Evolutionary conservation across 1,140 invertebrate genomes (phyloP).

Genomic region (Leguminivora glycinivorella): DNA sequence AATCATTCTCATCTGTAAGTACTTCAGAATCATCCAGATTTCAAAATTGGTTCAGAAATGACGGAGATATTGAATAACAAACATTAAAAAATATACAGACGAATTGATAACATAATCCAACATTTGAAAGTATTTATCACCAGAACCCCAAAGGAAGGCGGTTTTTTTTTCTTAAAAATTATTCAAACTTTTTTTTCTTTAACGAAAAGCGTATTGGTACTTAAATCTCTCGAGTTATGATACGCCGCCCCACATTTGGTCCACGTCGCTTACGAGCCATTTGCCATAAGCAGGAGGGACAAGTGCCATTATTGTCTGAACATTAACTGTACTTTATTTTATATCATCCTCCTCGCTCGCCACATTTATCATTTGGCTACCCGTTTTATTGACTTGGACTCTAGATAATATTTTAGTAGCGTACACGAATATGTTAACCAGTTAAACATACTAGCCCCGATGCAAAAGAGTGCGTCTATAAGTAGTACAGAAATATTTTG

Average conservation of each 20-base stretch:
- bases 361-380: conserved; percentile 57
- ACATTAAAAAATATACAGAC: too few relatives aligned
- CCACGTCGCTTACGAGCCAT: conserved; percentile 56
- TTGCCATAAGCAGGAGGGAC: conserved; percentile 53
- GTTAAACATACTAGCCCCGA: too few relatives aligned
- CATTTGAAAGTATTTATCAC: too few relatives aligned
- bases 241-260: conserved; percentile 46
- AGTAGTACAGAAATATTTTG: too few relatives aligned
- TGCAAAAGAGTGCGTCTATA: too few relatives aligned
- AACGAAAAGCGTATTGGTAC: neutral
- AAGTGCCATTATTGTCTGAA: conserved; percentile 60
- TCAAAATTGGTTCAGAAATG: too few relatives aligned
- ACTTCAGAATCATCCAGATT: too few relatives aligned
- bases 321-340: conserved; percentile 59
- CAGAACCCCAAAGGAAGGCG: too few relatives aligned
- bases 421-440: conserved; percentile 47
- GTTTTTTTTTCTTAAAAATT: too few relatives aligned
- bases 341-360: conserved; percentile 38
- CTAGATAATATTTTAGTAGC: conserved; percentile 29
- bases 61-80: too few relatives aligned
- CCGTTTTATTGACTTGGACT: conserved; percentile 51
- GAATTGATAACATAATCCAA: too few relatives aligned
- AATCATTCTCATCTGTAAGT: too few relatives aligned
- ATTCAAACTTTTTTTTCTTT: neutral
- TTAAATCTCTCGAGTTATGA: neutral